Percentiles rank a stretch among this genome's conserved stretches.
Evolutionary conservation across 2,113 vertebrate genomes (phyloP).

Genomic region (Barbus barbus): DNA sequence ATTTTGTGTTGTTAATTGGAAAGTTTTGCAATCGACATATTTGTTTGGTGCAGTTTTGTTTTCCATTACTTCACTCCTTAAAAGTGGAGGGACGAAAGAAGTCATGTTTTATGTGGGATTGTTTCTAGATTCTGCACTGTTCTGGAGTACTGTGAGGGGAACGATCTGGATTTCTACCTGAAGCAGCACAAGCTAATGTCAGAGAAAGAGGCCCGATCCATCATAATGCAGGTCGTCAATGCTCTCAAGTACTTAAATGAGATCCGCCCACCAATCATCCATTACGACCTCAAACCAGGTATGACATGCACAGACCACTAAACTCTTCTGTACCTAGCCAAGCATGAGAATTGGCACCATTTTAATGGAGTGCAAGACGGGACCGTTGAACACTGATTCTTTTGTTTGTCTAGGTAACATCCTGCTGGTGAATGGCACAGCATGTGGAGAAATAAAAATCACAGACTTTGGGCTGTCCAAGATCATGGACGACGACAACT

Average conservation of each 20-base stretch:
- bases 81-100: background rate
- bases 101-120: background rate
- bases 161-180: slow-evolving; percentile 97
- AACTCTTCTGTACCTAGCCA: background rate
- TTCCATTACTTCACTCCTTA: background rate
- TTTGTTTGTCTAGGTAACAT: slow-evolving; percentile 85
- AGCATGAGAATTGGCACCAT: background rate
- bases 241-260: slow-evolving; percentile 99
- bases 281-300: slow-evolving; percentile 99
- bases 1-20: background rate
- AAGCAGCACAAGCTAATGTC: slow-evolving; percentile 76
- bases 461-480: slow-evolving; percentile 95
- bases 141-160: slow-evolving; percentile 98
- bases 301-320: slow-evolving; percentile 45
- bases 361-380: background rate
- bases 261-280: slow-evolving; percentile 99
- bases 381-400: background rate
- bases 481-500: slow-evolving; percentile 91
- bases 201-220: slow-evolving; percentile 96
- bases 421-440: slow-evolving; percentile 97
- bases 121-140: slow-evolving; percentile 94
- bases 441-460: slow-evolving; percentile 99
- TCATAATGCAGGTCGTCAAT: slow-evolving; percentile 99
- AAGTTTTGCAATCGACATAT: background rate
- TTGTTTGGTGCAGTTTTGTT: no score